Conservation (phyloP, 2,888 invertebrate genomes). For the Invenusta paracnida region DNA sequence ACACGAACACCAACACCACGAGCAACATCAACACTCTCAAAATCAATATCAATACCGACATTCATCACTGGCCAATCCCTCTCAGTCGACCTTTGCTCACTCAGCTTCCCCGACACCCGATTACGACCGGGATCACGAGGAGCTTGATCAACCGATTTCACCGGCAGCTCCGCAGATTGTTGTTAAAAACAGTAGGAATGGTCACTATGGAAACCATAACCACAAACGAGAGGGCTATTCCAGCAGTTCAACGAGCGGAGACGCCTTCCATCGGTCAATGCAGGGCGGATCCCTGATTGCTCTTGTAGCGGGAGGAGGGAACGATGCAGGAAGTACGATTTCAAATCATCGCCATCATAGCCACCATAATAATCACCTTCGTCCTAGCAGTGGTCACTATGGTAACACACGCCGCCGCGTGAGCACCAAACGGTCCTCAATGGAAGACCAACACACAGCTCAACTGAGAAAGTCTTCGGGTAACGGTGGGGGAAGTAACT, state of each 20-base stretch:
- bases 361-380: not conserved
- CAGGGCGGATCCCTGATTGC: no score
- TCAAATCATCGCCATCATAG: not conserved
- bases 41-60: not conserved
- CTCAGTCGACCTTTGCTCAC: not conserved
- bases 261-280: not conserved
- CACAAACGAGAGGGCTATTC: no score
- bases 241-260: constrained; percentile 2
- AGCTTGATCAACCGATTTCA: not conserved
- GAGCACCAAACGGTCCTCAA: not conserved
- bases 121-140: not conserved
- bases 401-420: not conserved
- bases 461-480: no score
- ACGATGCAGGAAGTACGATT: no score
- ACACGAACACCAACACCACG: not conserved
- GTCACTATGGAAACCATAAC: no score
- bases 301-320: no score
- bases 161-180: not conserved
- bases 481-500: no score
- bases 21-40: not conserved
- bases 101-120: not conserved
- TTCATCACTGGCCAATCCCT: not conserved
- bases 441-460: no score
- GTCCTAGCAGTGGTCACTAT: not conserved
- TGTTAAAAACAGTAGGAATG: not conserved